Conservation (phyloP, 1,140 invertebrate species). For the Diachasma alloeum region DNA sequence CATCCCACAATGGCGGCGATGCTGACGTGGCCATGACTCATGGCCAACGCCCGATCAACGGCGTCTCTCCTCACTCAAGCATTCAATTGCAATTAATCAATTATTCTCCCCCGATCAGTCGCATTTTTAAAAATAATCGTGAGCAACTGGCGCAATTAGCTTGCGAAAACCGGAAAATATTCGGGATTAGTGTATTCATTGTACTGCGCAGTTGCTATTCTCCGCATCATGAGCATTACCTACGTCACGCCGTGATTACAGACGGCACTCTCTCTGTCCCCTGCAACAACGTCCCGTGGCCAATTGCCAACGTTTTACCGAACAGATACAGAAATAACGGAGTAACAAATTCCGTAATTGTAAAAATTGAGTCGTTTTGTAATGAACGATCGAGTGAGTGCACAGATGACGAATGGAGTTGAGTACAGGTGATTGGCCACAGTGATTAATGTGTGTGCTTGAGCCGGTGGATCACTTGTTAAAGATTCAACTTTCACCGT, state of each 20-base stretch:
- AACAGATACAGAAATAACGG: not conserved
- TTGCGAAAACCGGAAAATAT: not conserved
- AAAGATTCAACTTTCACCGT: too few species aligned
- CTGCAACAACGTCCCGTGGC: constrained; percentile 14
- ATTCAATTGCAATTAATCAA: too few species aligned
- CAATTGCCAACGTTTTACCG: constrained; percentile 3
- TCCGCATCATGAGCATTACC: not conserved
- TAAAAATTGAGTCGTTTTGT: not conserved
- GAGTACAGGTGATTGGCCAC: too few species aligned
- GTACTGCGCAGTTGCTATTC: constrained; percentile 35
- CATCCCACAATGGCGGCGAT: constrained; percentile 5
- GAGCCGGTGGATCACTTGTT: too few species aligned
- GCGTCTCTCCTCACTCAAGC: not conserved
- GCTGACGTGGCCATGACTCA: constrained; percentile 3
- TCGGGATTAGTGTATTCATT: not conserved
- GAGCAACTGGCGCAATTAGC: too few species aligned
- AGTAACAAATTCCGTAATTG: not conserved
- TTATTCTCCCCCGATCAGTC: too few species aligned
- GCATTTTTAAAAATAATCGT: too few species aligned
- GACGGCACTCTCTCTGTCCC: constrained; percentile 6
- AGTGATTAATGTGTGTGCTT: too few species aligned
- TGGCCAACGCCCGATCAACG: constrained; percentile 41
- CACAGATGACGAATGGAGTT: not conserved
- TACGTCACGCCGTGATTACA: constrained; percentile 36
- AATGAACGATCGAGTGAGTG: not conserved